A percentile compares a stretch with the other conserved stretches of the same genome.
Evolutionary conservation across 2,797 vertebrate genomes (phyloP).

Genomic region (Esox masquinongy): DNA sequence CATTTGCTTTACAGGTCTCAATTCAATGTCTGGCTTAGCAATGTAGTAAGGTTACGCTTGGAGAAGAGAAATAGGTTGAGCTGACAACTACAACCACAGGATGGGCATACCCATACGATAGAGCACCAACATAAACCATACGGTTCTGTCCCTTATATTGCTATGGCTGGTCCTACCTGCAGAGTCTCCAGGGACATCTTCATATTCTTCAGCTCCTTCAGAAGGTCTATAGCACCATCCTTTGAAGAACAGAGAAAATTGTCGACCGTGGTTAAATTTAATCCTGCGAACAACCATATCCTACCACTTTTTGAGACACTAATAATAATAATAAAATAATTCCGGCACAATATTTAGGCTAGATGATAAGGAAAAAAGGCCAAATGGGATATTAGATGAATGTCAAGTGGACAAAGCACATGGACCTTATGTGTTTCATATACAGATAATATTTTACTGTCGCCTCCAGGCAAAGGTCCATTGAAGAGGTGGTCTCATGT

Average conservation of each 20-base stretch:
- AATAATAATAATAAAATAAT: background rate
- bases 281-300: background rate
- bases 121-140: too few species aligned
- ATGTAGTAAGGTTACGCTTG: too few species aligned
- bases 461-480: background rate
- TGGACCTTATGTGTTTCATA: background rate
- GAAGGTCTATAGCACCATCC: conserved; percentile 91
- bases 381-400: background rate
- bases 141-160: too few species aligned
- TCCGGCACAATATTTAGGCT: background rate
- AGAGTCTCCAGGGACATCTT: conserved; percentile 90
- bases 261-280: background rate
- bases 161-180: conserved; percentile 78
- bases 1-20: too few species aligned
- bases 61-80: too few species aligned
- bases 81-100: too few species aligned
- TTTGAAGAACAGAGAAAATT: conserved; percentile 52
- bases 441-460: background rate
- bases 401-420: background rate
- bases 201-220: conserved; percentile 89
- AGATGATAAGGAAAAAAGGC: background rate
- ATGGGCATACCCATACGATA: too few species aligned
- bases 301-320: background rate
- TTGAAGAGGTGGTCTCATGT: background rate
- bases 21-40: too few species aligned